These are phyloP conservation scores for Phalloptychus januarius DNA, from an alignment of 2,797 vertebrate species.

Conservation along the genomic window DNA sequence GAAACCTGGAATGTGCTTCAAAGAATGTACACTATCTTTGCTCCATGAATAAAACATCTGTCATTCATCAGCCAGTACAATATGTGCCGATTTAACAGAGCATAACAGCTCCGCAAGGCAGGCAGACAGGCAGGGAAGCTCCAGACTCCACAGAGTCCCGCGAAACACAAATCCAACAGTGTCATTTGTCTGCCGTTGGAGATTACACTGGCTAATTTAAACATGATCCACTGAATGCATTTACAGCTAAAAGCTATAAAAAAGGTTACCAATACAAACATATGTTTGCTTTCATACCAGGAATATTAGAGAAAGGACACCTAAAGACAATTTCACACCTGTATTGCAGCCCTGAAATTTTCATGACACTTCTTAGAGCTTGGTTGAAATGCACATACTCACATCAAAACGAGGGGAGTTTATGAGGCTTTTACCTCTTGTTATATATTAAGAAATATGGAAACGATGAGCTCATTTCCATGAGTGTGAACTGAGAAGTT, in stretches of 20 bases:
- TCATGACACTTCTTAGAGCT: slow-evolving; percentile 1
- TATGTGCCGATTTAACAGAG: slow-evolving; percentile 70
- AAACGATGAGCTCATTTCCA: not conserved
- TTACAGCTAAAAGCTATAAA: slow-evolving; percentile 5
- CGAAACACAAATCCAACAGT: slow-evolving; percentile 35
- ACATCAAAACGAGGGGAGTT: not conserved
- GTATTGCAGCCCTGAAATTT: slow-evolving; percentile 5
- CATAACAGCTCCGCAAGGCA: slow-evolving; percentile 54
- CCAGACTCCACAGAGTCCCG: slow-evolving; percentile 29
- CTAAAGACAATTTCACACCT: slow-evolving; percentile 22
- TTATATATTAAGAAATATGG: not conserved
- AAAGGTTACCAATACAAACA: not conserved
- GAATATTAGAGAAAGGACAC: slow-evolving; percentile 5
- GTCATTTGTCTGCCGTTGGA: slow-evolving; percentile 32
- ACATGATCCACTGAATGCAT: slow-evolving; percentile 21
- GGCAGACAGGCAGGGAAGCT: slow-evolving; percentile 20
- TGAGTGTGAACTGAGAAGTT: not conserved
- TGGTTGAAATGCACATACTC: not conserved
- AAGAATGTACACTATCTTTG: slow-evolving; percentile 75
- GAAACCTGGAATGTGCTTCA: slow-evolving; percentile 81
- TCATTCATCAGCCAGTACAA: slow-evolving; percentile 75
- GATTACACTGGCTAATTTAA: slow-evolving; percentile 36
- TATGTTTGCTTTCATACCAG: not conserved
- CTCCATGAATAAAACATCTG: slow-evolving; percentile 80
- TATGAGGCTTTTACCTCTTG: not conserved